Percentiles rank a stretch among this genome's conserved stretches.
Evolutionary conservation across 2,113 vertebrate species (phyloP).

Genomic region (Tamias sibiricus): DNA sequence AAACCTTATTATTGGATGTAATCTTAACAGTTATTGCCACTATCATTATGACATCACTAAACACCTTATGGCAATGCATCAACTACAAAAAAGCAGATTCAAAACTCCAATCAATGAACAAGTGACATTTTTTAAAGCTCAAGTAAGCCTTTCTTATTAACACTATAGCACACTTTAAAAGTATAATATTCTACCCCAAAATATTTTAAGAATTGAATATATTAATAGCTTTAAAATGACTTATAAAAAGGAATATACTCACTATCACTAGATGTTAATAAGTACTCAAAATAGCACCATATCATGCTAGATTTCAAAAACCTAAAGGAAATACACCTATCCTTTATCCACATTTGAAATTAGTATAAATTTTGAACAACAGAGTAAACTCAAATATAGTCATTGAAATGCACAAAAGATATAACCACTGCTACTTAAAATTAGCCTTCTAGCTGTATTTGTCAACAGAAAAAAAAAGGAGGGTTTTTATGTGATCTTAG

Average conservation of each 20-base stretch:
- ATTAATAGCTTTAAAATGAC: conserved; percentile 6
- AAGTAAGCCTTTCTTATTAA: background rate
- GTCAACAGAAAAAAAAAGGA: background rate
- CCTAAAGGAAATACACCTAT: background rate
- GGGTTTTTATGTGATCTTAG: background rate
- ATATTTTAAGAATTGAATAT: conserved; percentile 1
- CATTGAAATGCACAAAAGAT: conserved; percentile 37
- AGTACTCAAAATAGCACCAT: background rate
- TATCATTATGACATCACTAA: conserved; percentile 66
- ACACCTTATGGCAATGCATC: background rate
- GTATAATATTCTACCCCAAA: conserved; percentile 4
- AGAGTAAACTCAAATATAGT: conserved; percentile 30
- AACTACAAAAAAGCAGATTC: background rate
- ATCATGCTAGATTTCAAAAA: conserved; percentile 26
- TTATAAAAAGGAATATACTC: conserved; percentile 42
- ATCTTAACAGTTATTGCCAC: conserved; percentile 33
- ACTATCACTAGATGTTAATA: background rate
- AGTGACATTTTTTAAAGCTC: background rate
- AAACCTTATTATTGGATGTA: background rate
- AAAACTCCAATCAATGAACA: background rate
- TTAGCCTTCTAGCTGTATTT: conserved; percentile 25
- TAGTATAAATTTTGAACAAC: conserved; percentile 31
- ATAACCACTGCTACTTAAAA: conserved; percentile 48
- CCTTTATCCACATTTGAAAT: conserved; percentile 30
- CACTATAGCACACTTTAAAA: background rate